These are phyloP conservation scores for Channallabes apus DNA, from an alignment of 2,797 vertebrate species.

Conservation along the genomic window DNA sequence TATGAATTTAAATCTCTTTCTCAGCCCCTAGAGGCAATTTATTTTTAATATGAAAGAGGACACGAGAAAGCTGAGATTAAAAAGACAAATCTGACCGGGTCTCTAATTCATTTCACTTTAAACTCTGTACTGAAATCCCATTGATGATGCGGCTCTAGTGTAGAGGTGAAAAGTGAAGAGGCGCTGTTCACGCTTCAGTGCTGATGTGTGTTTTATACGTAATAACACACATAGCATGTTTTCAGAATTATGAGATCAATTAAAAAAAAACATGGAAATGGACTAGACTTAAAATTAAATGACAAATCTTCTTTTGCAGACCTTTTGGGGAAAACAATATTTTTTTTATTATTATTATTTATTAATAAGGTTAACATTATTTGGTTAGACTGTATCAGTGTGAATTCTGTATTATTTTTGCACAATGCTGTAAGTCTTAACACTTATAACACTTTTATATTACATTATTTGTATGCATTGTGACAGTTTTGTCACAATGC, in stretches of 20 bases:
- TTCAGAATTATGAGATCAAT: no score
- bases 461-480: no score
- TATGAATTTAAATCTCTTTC: slow-evolving; percentile 53
- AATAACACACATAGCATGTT: neutral
- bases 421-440: no score
- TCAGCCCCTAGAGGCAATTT: slow-evolving; percentile 46
- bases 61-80: slow-evolving; percentile 51
- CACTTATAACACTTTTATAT: no score
- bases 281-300: neutral
- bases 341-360: no score
- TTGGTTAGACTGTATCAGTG: no score
- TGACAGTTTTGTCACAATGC: no score
- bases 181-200: neutral
- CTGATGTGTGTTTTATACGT: no score
- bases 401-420: no score
- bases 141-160: neutral
- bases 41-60: slow-evolving; percentile 56
- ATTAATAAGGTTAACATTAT: no score
- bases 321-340: no score
- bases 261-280: neutral
- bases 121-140: slow-evolving; percentile 2
- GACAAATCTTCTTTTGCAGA: no score
- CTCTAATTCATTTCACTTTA: slow-evolving; percentile 45
- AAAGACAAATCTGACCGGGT: slow-evolving; percentile 51
- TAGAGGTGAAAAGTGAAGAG: neutral